A percentile compares a stretch with the other conserved stretches of the same genome.
Conservation (phyloP, 2,888 invertebrate species). For the Brenthis daphne region DNA sequence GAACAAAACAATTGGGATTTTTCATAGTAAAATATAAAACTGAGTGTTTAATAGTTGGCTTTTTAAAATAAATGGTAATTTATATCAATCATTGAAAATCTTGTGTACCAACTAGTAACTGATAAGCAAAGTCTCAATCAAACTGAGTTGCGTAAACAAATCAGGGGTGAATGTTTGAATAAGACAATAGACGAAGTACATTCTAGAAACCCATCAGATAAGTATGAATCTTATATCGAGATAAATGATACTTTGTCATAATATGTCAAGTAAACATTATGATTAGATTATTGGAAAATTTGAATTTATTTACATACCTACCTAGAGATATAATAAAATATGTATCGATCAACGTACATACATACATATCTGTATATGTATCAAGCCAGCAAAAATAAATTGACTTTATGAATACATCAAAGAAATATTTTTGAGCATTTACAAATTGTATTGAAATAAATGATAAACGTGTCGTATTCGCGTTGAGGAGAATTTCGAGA, state of each 20-base stretch:
- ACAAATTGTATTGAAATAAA: too few relatives aligned
- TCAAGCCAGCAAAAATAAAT: too few relatives aligned
- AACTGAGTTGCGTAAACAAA: neutral
- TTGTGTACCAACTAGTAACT: neutral
- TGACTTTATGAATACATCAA: too few relatives aligned
- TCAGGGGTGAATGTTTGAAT: conserved; percentile 22
- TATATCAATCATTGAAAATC: neutral
- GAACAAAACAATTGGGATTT: neutral
- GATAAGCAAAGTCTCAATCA: conserved; percentile 3
- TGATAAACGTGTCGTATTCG: too few relatives aligned
- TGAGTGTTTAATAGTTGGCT: neutral
- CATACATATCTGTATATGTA: neutral
- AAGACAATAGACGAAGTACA: neutral
- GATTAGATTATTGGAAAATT: conserved; percentile 17
- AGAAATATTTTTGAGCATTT: too few relatives aligned
- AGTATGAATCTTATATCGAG: neutral
- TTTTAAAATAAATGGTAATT: neutral
- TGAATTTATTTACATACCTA: neutral
- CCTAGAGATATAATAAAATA: neutral
- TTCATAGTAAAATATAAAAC: neutral
- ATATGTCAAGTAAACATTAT: conserved; percentile 10
- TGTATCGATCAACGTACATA: neutral
- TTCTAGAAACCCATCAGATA: conserved; percentile 10
- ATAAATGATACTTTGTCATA: conserved; percentile 7
- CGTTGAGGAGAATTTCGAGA: too few relatives aligned